Conservation (phyloP, 2,797 vertebrate genomes). For the Leptodactylus fallax region DNA sequence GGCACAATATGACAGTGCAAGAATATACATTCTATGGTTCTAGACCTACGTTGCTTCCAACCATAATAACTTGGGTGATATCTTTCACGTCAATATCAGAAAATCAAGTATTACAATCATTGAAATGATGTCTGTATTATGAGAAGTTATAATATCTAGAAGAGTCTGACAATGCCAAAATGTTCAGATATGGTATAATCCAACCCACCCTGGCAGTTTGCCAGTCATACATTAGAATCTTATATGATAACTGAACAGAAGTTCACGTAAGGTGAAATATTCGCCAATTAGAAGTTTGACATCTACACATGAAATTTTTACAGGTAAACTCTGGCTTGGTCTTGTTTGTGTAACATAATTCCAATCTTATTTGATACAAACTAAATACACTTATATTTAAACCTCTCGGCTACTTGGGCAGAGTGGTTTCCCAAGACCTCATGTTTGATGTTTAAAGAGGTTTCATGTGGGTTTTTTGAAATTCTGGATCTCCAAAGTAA, state of each 20-base stretch:
- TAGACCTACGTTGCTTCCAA: no score
- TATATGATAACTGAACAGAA: background rate
- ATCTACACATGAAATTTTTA: constrained; percentile 22
- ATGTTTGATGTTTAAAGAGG: constrained; percentile 32
- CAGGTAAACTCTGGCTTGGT: constrained; percentile 24
- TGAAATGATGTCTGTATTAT: background rate
- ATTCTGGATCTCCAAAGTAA: constrained; percentile 40
- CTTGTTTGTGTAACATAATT: constrained; percentile 10
- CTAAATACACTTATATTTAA: constrained; percentile 35
- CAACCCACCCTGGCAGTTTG: background rate
- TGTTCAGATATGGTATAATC: background rate
- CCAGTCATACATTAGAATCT: background rate
- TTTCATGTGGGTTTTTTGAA: constrained; percentile 56
- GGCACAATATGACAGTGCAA: no score
- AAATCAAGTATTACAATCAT: no score
- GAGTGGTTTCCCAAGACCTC: constrained; percentile 46
- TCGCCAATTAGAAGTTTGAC: background rate
- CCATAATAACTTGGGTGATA: no score
- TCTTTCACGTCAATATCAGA: no score
- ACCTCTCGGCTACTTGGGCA: constrained; percentile 1
- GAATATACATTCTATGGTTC: no score
- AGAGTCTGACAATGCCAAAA: background rate
- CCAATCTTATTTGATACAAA: constrained; percentile 28
- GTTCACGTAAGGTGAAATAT: constrained; percentile 35
- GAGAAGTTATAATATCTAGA: background rate